A percentile compares a stretch with the other conserved stretches of the same genome.
Conservation (phyloP, 2,888 invertebrate genomes). For the Aricia artaxerxes region DNA sequence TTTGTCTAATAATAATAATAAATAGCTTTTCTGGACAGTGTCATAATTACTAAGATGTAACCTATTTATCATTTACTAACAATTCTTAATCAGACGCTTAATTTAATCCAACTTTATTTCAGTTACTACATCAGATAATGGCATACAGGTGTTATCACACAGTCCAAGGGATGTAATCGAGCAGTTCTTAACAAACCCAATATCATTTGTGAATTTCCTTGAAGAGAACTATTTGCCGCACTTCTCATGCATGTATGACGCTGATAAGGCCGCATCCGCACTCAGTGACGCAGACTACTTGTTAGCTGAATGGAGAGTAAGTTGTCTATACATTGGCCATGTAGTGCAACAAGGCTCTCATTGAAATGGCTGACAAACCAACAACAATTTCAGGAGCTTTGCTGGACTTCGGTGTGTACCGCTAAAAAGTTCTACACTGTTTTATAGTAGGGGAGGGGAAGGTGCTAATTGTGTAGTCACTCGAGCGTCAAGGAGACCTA, state of each 20-base stretch:
- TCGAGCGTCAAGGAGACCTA: too few species aligned
- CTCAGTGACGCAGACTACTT: slow-evolving; percentile 87
- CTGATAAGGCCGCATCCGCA: slow-evolving; percentile 81
- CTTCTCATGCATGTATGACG: slow-evolving; percentile 83
- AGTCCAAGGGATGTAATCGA: slow-evolving; percentile 84
- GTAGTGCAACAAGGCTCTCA: too few species aligned
- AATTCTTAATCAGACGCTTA: background rate
- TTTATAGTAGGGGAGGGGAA: too few species aligned
- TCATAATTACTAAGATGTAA: too few species aligned
- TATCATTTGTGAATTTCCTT: slow-evolving; percentile 84
- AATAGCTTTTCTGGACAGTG: too few species aligned
- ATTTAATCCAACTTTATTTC: slow-evolving; percentile 14
- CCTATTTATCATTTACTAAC: background rate
- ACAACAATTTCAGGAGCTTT: too few species aligned
- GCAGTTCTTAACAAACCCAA: slow-evolving; percentile 84
- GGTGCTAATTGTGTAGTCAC: too few species aligned
- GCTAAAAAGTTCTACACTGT: too few species aligned
- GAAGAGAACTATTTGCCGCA: slow-evolving; percentile 89
- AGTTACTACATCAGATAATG: slow-evolving; percentile 39
- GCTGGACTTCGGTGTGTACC: too few species aligned
- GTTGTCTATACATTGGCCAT: slow-evolving; percentile 37
- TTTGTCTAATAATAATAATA: too few species aligned
- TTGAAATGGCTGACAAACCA: too few species aligned
- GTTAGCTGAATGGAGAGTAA: slow-evolving; percentile 83
- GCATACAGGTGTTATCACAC: slow-evolving; percentile 56